Evolutionary conservation across 2,888 invertebrate species (phyloP), one percentile per base, ranked within the genome.

Genomic region (Drosophila robusta): DNA sequence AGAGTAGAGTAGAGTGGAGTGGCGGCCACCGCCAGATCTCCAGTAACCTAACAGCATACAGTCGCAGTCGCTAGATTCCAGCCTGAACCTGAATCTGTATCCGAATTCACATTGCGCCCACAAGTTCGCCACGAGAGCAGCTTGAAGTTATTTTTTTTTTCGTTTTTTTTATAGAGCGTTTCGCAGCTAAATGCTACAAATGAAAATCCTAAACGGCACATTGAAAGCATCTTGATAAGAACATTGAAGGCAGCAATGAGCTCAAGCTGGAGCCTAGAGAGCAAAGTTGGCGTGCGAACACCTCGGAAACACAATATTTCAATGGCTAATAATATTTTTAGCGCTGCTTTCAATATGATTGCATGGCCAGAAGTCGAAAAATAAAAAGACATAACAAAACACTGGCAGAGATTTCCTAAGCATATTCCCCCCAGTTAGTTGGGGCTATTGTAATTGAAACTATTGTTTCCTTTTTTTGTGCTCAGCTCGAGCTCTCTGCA

Each of bases 121-220:
- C 76, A 66, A 75, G 62, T 76, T 66, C 47, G 55, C 42, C 56
- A 45, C 58, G 50, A 61, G 63, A 70, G 52, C 36, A 49, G 54
- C 51, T 42, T 42, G 18, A 46, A 50, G 38, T 34, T 16, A 22
- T 62, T 41, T 50, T 9, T 45, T 51, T 65, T 41, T 69, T 54
- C 14, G 18, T 49, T 29, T 45, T 52, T 38, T 85, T 81, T 80
- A 70, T 86, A 80, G 84, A 82, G 77, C 72, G 57, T 77, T 67
- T 63, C 44, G 66, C 78, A 76, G 78, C 78, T 88, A 86, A 85
- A 88, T 88, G 89, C 81, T 87, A 77, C 80, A 86, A 86, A 86
- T 86, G 85, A 87, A 86, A 86, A 87, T 86, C 84, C 89, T 86
- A 88, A 86, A 88, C 87, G 85, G 87, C 84, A 86, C 78, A 86